Evolutionary conservation across 2,797 vertebrate genomes (phyloP), one percentile per base, ranked within the genome.

Genomic region (Nannoperca obscura): DNA sequence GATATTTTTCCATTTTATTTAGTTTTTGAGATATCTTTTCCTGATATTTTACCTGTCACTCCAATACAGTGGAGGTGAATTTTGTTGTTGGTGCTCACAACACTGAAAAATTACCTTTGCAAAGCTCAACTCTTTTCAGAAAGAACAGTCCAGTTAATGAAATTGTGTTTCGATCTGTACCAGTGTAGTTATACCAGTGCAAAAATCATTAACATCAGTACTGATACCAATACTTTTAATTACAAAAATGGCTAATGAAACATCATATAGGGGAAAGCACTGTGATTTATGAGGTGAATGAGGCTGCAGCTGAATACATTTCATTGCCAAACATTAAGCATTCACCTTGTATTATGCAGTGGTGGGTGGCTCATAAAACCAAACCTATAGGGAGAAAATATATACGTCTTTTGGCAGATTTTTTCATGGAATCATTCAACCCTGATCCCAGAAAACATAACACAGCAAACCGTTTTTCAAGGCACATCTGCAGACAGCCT

Each of bases 61-160:
- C 3, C n/a, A 50, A 5, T 12, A 42, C 9, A 19, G 0, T 32
- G 7, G 15, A 54, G 47, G 24, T 12, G 2, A n/a, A 14, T 44
- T 67, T 44, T 58, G 36, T 52, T 67, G 50, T 52, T 52, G 34
- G 32, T 59, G 13, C 54, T 67, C 54, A 67, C 13, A 42, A 30
- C 34, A 27, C 32, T 47, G 32, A 50, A 38, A n/a, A 49, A 57
- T 36, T 2, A 55, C 1, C 47, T 36, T 38, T 54, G 20, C 36
- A 54, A 47, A 54, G 19, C 49, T 63, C 46, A n/a, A 22, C 34
- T 24, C n/a, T 24, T 70, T 57, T 17, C 11, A 72, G 70, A 55
- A 64, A 63, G 6, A 46, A 15, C 5, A 22, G 30, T 47, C 0
- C 30, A 3, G 14, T 24, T 49, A 47, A 13, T 24, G 40, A 42